Evolutionary conservation across 92 coral and sea anemone species (phyloP).

Genomic region (Hydrozoanthus gracilis): DNA sequence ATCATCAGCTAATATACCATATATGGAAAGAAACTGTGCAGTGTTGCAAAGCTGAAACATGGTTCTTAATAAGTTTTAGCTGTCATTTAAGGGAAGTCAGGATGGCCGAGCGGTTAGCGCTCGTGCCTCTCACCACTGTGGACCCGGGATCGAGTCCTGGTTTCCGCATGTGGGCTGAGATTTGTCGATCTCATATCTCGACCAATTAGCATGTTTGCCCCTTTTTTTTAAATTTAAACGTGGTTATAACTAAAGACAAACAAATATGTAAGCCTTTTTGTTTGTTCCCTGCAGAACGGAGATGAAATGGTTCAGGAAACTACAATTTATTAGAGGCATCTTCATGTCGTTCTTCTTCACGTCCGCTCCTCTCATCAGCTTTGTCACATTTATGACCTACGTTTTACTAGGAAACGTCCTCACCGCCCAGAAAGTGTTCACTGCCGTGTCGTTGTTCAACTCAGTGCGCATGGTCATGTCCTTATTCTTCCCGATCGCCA

Average conservation of each 20-base stretch:
- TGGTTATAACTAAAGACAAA: not conserved
- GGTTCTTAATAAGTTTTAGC: too few relatives aligned
- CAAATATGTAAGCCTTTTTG: not conserved
- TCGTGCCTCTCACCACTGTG: too few relatives aligned
- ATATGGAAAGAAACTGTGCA: too few relatives aligned
- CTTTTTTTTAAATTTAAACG: too few relatives aligned
- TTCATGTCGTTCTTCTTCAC: constrained; percentile 89
- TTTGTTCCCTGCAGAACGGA: constrained; percentile 60
- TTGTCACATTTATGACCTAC: constrained; percentile 72
- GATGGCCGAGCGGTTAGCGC: too few relatives aligned
- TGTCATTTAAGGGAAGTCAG: too few relatives aligned
- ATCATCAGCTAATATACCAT: too few relatives aligned
- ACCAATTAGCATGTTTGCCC: too few relatives aligned
- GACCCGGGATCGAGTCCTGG: too few relatives aligned
- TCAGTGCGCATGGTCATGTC: constrained; percentile 82
- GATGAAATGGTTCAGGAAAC: constrained; percentile 71
- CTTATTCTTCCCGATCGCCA: constrained; percentile 76
- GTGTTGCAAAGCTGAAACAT: too few relatives aligned
- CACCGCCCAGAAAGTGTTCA: constrained; percentile 85
- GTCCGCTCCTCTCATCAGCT: constrained; percentile 70
- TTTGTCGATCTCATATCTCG: too few relatives aligned
- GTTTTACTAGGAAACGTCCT: constrained; percentile 77
- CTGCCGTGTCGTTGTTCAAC: constrained; percentile 78
- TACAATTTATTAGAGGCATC: constrained; percentile 61
- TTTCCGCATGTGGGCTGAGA: too few relatives aligned